Conservation (phyloP, 2,888 invertebrate species). For the Odontocerum albicorne region DNA sequence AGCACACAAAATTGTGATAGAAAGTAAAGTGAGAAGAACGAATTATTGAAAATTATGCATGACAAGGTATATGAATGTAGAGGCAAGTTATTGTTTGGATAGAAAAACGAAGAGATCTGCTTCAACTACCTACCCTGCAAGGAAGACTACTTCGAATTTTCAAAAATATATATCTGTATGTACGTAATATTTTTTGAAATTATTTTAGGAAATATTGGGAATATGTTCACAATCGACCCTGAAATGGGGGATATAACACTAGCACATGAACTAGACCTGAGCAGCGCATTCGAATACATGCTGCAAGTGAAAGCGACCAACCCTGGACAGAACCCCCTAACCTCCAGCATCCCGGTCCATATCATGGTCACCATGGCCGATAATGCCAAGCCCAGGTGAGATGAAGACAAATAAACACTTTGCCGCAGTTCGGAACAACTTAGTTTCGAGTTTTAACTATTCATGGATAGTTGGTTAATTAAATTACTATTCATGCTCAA, state of each 20-base stretch:
- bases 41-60: no score
- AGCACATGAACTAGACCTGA: slow-evolving; percentile 65
- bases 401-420: no score
- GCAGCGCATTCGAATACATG: slow-evolving; percentile 73
- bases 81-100: no score
- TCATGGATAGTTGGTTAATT: no score
- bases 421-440: no score
- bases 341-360: slow-evolving; percentile 75
- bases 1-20: no score
- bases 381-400: slow-evolving; percentile 69
- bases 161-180: neutral
- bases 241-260: slow-evolving; percentile 69
- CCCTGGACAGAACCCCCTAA: slow-evolving; percentile 70
- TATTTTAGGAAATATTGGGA: slow-evolving; percentile 73
- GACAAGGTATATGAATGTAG: no score
- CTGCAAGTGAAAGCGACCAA: slow-evolving; percentile 74
- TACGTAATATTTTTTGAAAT: neutral
- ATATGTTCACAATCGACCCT: slow-evolving; percentile 74
- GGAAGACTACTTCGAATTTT: slow-evolving; percentile 6
- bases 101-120: no score
- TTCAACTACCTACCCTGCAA: no score
- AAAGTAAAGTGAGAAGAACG: no score
- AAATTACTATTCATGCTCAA: no score
- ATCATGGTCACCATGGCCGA: slow-evolving; percentile 81
- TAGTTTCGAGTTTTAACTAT: no score